Conservation (phyloP, 2,113 vertebrate genomes). For the Motacilla alba region DNA sequence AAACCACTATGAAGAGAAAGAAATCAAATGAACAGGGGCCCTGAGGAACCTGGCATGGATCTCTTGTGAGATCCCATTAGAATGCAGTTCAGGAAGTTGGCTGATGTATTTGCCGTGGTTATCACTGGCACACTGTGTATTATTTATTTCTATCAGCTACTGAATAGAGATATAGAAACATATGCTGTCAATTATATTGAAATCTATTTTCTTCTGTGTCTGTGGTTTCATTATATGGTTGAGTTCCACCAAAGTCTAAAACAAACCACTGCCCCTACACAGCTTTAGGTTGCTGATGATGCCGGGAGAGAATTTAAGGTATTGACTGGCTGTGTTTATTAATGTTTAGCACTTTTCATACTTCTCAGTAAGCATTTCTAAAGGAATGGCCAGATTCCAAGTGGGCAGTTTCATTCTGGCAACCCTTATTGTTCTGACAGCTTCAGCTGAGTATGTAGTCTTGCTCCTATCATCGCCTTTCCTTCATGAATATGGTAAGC, state of each 20-base stretch:
- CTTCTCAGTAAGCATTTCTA: slow-evolving; percentile 20
- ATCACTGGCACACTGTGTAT: slow-evolving; percentile 36
- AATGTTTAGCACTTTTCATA: slow-evolving; percentile 29
- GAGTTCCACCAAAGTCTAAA: slow-evolving; percentile 5
- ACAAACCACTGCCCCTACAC: not conserved
- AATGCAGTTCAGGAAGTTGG: slow-evolving; percentile 51
- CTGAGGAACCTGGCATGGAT: slow-evolving; percentile 2
- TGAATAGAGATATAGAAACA: slow-evolving; percentile 45
- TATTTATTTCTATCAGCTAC: slow-evolving; percentile 52
- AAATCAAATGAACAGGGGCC: not conserved
- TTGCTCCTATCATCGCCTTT: slow-evolving; percentile 11
- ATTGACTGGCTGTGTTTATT: not conserved
- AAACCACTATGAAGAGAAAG: not conserved
- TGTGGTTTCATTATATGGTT: not conserved
- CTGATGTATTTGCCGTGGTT: slow-evolving; percentile 19
- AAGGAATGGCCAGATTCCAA: slow-evolving; percentile 34
- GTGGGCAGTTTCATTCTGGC: slow-evolving; percentile 43
- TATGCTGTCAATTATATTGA: slow-evolving; percentile 53
- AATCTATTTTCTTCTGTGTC: slow-evolving; percentile 10
- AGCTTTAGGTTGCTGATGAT: not conserved
- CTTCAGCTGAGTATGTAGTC: slow-evolving; percentile 23
- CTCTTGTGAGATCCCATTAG: slow-evolving; percentile 14
- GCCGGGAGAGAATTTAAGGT: not conserved
- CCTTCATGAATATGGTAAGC: slow-evolving; percentile 51
- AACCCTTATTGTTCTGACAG: slow-evolving; percentile 40